A percentile compares a stretch with the other conserved stretches of the same genome.
Conservation (phyloP, 2,888 invertebrate genomes). For the Dichetophora obliterata region DNA sequence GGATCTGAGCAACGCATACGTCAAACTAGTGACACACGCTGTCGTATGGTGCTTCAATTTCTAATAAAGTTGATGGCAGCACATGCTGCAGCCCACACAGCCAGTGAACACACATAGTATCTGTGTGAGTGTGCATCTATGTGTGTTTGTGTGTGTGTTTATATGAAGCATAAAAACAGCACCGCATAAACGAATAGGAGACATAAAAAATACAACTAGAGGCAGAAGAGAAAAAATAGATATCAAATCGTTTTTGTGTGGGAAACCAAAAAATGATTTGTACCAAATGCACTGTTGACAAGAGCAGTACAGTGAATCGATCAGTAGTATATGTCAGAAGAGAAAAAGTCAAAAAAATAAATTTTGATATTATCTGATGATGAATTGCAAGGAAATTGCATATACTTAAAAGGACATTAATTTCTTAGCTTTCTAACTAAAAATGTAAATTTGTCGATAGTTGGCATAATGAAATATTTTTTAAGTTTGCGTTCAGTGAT, state of each 20-base stretch:
- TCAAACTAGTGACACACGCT: conserved; percentile 24
- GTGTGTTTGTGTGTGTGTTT: neutral
- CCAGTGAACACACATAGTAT: too few species aligned
- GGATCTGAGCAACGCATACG: neutral
- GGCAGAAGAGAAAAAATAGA: neutral
- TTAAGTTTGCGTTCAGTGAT: too few species aligned
- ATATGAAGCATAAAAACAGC: neutral
- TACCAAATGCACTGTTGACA: conserved; percentile 15
- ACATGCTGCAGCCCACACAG: neutral
- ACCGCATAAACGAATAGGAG: neutral
- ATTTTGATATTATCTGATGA: too few species aligned
- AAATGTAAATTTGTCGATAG: too few species aligned
- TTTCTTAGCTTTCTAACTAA: too few species aligned
- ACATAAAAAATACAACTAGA: conserved; percentile 5
- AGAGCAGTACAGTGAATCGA: too few species aligned
- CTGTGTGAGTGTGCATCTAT: too few species aligned
- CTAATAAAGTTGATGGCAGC: conserved; percentile 22
- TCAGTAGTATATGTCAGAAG: too few species aligned
- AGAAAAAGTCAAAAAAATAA: too few species aligned
- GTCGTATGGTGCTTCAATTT: conserved; percentile 26
- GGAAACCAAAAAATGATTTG: neutral
- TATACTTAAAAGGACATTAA: too few species aligned
- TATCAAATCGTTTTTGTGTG: neutral
- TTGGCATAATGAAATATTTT: too few species aligned
- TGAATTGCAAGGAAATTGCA: too few species aligned